These are phyloP conservation scores for Larimichthys crocea DNA, from an alignment of 2,113 vertebrate species.

Conservation along the genomic window DNA sequence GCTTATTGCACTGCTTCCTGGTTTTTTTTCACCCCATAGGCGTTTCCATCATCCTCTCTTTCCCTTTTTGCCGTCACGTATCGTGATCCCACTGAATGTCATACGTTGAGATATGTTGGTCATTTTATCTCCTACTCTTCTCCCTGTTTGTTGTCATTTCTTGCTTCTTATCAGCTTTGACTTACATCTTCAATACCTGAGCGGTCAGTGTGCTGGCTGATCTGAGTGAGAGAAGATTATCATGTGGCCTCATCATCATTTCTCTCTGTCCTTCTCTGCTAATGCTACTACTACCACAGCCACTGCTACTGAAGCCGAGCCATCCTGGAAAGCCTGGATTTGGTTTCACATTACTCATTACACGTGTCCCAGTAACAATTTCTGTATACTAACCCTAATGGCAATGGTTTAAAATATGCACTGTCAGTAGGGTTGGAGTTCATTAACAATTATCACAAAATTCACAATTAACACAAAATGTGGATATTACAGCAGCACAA, in stretches of 20 bases:
- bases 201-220: constrained; percentile 33
- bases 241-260: not conserved
- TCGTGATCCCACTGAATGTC: constrained; percentile 54
- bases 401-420: too few species aligned
- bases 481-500: too few species aligned
- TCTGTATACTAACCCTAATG: too few species aligned
- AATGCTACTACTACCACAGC: not conserved
- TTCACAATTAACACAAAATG: too few species aligned
- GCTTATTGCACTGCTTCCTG: constrained; percentile 59
- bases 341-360: too few species aligned
- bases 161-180: constrained; percentile 47
- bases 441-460: too few species aligned
- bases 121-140: constrained; percentile 51
- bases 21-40: constrained; percentile 27
- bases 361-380: too few species aligned
- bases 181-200: constrained; percentile 31
- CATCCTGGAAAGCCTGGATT: not conserved
- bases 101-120: constrained; percentile 60
- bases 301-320: not conserved
- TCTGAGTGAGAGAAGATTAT: constrained; percentile 20
- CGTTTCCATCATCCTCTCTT: constrained; percentile 21
- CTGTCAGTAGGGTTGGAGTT: too few species aligned
- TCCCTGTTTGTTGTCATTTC: constrained; percentile 45
- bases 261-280: not conserved
- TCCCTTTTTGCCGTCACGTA: constrained; percentile 28